Conservation (phyloP, 2,888 invertebrate genomes). For the Nephrotoma appendiculata region DNA sequence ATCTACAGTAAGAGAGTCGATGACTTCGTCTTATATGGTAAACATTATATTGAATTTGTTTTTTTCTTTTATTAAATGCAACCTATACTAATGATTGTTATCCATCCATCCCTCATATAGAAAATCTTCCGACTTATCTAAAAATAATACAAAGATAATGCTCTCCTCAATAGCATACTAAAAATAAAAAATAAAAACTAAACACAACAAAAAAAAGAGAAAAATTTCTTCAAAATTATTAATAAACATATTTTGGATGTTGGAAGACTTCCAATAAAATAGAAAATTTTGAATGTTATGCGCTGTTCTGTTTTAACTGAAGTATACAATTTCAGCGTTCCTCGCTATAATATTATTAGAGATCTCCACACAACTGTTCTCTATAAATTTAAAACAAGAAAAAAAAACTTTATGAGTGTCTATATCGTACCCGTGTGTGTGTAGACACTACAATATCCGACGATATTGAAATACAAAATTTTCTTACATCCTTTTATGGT, state of each 20-base stretch:
- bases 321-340: neutral
- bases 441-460: neutral
- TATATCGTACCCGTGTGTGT: neutral
- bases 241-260: neutral
- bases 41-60: too few species aligned
- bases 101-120: neutral
- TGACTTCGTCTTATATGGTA: too few species aligned
- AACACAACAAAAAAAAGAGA: neutral
- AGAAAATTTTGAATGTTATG: neutral
- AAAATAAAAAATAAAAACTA: neutral
- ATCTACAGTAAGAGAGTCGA: too few species aligned
- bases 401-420: neutral
- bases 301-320: neutral
- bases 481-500: neutral
- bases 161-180: neutral
- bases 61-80: neutral
- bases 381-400: neutral
- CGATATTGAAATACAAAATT: neutral
- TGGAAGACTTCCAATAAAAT: neutral
- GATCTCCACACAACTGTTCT: neutral
- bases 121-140: neutral
- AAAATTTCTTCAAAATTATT: neutral
- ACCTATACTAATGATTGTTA: neutral
- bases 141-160: neutral
- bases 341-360: neutral